Conservation (phyloP, 2,888 invertebrate species). For the Machimus rusticus region DNA sequence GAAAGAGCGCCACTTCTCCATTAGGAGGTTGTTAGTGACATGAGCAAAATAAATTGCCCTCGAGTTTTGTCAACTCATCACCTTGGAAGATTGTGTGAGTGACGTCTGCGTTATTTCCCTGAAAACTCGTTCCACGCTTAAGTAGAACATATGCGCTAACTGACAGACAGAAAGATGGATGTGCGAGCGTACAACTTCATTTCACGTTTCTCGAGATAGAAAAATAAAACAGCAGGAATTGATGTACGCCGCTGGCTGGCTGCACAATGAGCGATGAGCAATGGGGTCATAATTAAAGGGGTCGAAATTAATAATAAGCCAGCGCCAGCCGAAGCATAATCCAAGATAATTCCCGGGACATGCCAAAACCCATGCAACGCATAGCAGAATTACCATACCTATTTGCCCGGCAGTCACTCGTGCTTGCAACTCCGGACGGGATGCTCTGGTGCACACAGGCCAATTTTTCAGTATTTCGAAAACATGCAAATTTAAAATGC, state of each 20-base stretch:
- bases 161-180: conserved; percentile 33
- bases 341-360: not conserved
- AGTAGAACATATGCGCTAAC: conserved; percentile 17
- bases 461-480: not conserved
- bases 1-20: conserved; percentile 29
- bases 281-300: not conserved
- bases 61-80: conserved; percentile 37
- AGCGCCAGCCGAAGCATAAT: not conserved
- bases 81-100: conserved; percentile 36
- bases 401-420: not conserved
- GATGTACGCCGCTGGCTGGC: not conserved
- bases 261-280: conserved; percentile 11
- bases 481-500: not conserved
- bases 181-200: conserved; percentile 15
- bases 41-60: conserved; percentile 31
- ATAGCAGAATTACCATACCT: not conserved
- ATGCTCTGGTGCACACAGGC: not conserved
- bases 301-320: not conserved
- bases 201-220: not conserved
- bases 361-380: not conserved
- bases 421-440: not conserved
- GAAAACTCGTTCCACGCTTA: conserved; percentile 11
- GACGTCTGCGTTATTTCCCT: conserved; percentile 33
- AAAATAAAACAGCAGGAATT: conserved; percentile 1
- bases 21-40: conserved; percentile 35